phyloP scores from a whole-genome alignment of 2,888 invertebrate genomes.

The Eledone cirrhosa region DNA sequence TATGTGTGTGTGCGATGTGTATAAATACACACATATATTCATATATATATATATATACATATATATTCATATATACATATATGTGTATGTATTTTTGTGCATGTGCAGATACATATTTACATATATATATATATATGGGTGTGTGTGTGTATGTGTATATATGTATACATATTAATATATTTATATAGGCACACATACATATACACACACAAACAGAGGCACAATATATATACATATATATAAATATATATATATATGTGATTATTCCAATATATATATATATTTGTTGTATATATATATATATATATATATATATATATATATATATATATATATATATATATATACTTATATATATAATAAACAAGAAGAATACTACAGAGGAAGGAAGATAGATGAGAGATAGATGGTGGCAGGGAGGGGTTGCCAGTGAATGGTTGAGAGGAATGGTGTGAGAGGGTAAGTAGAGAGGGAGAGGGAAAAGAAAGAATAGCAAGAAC shows the following conservation, averaged over 20 bases:
- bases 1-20: no score
- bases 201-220: neutral
- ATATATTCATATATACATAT: neutral
- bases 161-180: no score
- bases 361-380: no score
- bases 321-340: neutral
- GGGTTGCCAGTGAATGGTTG: neutral
- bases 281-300: neutral
- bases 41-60: neutral
- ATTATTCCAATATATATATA: neutral
- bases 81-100: no score
- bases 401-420: neutral
- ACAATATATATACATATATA: neutral
- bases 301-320: neutral
- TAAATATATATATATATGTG: neutral
- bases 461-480: neutral
- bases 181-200: neutral
- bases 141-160: no score
- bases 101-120: no score
- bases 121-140: no score
- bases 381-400: neutral
- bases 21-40: neutral
- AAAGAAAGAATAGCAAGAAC: neutral
- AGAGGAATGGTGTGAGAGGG: neutral
- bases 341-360: constrained; percentile 13